phyloP scores from a whole-genome alignment of 2,797 vertebrate genomes.

The Halcyon chelicuti region DNA sequence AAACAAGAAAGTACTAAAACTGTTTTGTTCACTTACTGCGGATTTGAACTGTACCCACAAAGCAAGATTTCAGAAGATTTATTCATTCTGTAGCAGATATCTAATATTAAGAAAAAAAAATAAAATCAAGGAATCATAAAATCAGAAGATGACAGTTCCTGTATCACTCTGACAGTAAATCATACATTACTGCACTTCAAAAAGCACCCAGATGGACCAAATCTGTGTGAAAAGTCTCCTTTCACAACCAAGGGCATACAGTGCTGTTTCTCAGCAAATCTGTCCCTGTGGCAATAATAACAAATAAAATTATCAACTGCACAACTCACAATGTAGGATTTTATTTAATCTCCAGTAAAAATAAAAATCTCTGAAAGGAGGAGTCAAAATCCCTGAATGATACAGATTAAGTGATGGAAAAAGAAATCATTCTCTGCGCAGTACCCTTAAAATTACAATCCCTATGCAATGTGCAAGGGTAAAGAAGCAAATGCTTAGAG shows the following conservation, averaged over 20 bases:
- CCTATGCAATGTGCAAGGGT: accelerated
- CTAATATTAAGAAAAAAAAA: background rate
- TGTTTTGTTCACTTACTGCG: background rate
- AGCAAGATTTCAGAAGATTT: conserved; percentile 20
- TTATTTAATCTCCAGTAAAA: background rate
- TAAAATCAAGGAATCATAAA: background rate
- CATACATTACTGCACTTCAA: background rate
- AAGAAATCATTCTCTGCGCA: background rate
- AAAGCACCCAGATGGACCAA: background rate
- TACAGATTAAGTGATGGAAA: background rate
- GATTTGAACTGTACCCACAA: background rate
- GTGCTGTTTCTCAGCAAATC: background rate
- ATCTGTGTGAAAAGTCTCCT: background rate
- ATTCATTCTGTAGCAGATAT: conserved; percentile 18
- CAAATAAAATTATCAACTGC: background rate
- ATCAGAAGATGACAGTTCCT: background rate
- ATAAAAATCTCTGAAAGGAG: background rate
- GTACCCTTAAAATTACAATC: background rate
- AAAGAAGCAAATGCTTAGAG: background rate
- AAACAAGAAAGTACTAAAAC: background rate
- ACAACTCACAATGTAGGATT: background rate
- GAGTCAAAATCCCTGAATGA: background rate
- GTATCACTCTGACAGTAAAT: background rate
- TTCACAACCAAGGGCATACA: background rate
- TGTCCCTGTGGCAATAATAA: background rate